Evolutionary conservation across 2,797 vertebrate genomes (phyloP).

Genomic region (Poecile montanus): DNA sequence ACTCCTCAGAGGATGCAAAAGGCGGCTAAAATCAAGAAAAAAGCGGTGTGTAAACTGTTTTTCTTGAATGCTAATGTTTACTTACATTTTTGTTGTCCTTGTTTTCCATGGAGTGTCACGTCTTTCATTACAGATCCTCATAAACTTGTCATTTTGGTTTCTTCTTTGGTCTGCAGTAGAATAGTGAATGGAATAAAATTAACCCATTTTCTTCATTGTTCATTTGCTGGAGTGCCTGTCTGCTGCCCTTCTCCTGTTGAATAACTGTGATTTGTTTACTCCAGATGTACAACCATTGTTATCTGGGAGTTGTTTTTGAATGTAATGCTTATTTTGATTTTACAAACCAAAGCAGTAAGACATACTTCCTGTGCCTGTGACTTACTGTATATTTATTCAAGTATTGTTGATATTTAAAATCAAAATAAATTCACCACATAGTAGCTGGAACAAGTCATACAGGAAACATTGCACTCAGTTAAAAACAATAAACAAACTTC

Average conservation of each 20-base stretch:
- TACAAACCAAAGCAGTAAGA: neutral
- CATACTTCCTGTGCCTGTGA: neutral
- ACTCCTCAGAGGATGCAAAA: conserved; percentile 98
- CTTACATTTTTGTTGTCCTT: conserved; percentile 20
- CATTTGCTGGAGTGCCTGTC: neutral
- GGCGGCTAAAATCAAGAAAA: conserved; percentile 99
- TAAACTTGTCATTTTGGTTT: neutral
- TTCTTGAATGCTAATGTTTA: conserved; percentile 58
- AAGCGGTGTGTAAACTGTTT: conserved; percentile 94
- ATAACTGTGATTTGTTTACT: neutral
- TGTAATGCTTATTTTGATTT: neutral
- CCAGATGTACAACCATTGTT: neutral
- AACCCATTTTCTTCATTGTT: neutral
- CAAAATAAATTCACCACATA: neutral
- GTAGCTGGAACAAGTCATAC: neutral
- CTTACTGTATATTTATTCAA: neutral
- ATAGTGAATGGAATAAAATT: conserved; percentile 9
- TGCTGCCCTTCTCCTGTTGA: conserved; percentile 2
- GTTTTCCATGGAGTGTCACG: conserved; percentile 16
- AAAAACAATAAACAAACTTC: neutral
- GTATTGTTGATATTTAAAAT: neutral
- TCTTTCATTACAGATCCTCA: neutral
- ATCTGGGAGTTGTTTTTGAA: neutral
- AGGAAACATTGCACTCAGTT: neutral
- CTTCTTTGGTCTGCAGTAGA: neutral